Percentiles rank a stretch among this genome's conserved stretches.
Conservation (phyloP, 2,797 vertebrate species). For the Hippoglossus hippoglossus region DNA sequence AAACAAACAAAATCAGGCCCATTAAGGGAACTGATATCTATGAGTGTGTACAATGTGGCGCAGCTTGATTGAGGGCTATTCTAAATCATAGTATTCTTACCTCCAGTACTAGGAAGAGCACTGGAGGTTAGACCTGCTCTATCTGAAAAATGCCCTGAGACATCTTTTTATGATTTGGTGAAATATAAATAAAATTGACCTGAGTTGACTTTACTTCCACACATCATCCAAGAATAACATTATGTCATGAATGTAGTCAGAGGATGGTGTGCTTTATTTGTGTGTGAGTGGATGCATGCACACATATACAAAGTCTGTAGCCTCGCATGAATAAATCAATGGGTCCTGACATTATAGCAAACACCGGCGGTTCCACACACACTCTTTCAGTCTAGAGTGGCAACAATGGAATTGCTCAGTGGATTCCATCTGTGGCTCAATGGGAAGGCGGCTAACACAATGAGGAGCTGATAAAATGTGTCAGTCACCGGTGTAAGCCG, state of each 20-base stretch:
- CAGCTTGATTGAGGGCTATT: too few relatives aligned
- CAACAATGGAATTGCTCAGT: slow-evolving; percentile 73
- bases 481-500: slow-evolving; percentile 69
- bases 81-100: too few relatives aligned
- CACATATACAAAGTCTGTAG: not conserved
- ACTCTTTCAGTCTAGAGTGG: slow-evolving; percentile 43
- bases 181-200: not conserved
- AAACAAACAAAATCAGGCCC: too few relatives aligned
- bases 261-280: not conserved
- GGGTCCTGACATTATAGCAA: slow-evolving; percentile 63
- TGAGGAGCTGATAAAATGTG: slow-evolving; percentile 79
- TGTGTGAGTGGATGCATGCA: not conserved
- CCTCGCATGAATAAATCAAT: slow-evolving; percentile 50
- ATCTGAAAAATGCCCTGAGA: not conserved
- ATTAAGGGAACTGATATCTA: too few relatives aligned
- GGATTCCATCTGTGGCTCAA: slow-evolving; percentile 78
- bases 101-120: too few relatives aligned
- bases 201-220: not conserved
- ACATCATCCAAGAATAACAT: slow-evolving; percentile 10
- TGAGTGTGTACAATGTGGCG: too few relatives aligned
- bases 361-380: slow-evolving; percentile 37
- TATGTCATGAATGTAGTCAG: slow-evolving; percentile 10
- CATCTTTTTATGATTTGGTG: not conserved
- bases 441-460: slow-evolving; percentile 64
- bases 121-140: not conserved